These are phyloP conservation scores for Erpornis zantholeuca DNA, from an alignment of 2,113 vertebrate species.

Conservation along the genomic window DNA sequence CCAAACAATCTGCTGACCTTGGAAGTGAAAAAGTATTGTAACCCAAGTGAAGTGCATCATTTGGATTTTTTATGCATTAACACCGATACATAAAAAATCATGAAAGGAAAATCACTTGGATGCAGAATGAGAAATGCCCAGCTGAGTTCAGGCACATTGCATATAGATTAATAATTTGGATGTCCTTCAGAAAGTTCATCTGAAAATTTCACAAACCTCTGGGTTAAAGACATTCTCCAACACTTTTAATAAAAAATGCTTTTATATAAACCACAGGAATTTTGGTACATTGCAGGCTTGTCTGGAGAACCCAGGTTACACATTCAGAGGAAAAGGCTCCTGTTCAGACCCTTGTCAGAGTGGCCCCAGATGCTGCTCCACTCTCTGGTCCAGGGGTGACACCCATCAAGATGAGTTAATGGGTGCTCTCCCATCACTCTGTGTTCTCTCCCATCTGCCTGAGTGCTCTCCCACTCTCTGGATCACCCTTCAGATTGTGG, in stretches of 20 bases:
- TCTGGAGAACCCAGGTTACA: neutral
- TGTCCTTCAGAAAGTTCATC: neutral
- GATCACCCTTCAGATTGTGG: neutral
- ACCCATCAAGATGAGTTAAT: neutral
- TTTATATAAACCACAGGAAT: neutral
- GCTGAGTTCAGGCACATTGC: neutral
- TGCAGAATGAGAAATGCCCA: constrained; percentile 1
- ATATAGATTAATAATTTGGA: constrained; percentile 28
- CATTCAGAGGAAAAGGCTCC: neutral
- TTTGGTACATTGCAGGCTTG: neutral
- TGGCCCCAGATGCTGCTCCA: neutral
- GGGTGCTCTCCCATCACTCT: neutral
- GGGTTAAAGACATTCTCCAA: neutral
- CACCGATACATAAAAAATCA: neutral
- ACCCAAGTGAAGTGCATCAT: neutral
- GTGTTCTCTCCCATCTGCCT: neutral
- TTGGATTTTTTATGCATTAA: constrained; percentile 14
- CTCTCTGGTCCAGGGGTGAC: neutral
- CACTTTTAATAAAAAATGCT: neutral
- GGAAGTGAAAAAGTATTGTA: neutral
- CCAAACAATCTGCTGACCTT: neutral
- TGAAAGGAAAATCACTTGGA: constrained; percentile 3
- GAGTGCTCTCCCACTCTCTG: neutral
- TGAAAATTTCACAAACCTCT: neutral
- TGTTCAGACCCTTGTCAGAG: neutral